Evolutionary conservation across 1,140 invertebrate genomes (phyloP).

Genomic region (Protaetia brevitarsis): DNA sequence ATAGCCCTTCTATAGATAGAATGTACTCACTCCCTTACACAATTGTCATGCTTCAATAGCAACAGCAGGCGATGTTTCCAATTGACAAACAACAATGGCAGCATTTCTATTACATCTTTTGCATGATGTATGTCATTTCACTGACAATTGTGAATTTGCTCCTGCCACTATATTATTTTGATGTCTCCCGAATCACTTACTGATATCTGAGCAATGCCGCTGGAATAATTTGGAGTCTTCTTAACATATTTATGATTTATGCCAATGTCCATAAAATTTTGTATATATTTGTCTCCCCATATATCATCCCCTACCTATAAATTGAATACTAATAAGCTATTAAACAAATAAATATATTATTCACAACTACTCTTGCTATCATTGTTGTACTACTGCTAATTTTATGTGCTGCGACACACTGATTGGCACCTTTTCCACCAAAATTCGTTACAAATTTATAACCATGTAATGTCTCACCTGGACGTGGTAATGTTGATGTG

Average conservation of each 20-base stretch:
- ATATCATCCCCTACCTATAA: conserved; percentile 78
- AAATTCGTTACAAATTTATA: conserved; percentile 77
- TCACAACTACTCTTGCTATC: conserved; percentile 77
- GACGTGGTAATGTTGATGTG: conserved; percentile 73
- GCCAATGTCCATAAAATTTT: conserved; percentile 63
- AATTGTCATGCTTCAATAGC: conserved; percentile 74
- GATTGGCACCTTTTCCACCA: conserved; percentile 97
- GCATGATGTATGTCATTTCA: conserved; percentile 64
- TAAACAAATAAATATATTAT: background rate
- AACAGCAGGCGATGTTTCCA: conserved; percentile 76
- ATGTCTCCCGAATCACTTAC: conserved; percentile 85
- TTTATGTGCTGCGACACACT: conserved; percentile 84
- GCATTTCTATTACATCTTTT: conserved; percentile 60
- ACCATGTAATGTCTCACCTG: conserved; percentile 89
- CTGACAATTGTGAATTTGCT: conserved; percentile 71
- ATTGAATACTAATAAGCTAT: background rate
- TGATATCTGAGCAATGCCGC: conserved; percentile 79
- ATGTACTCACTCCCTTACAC: conserved; percentile 61
- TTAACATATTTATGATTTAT: conserved; percentile 64
- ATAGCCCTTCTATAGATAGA: background rate
- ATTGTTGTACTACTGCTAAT: conserved; percentile 77
- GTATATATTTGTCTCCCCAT: conserved; percentile 76
- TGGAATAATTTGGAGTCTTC: conserved; percentile 56
- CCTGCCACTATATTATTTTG: conserved; percentile 90
- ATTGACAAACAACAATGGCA: conserved; percentile 78